These are phyloP conservation scores for Strigamia crassipes DNA, from an alignment of 2,888 invertebrate species.

Conservation along the genomic window DNA sequence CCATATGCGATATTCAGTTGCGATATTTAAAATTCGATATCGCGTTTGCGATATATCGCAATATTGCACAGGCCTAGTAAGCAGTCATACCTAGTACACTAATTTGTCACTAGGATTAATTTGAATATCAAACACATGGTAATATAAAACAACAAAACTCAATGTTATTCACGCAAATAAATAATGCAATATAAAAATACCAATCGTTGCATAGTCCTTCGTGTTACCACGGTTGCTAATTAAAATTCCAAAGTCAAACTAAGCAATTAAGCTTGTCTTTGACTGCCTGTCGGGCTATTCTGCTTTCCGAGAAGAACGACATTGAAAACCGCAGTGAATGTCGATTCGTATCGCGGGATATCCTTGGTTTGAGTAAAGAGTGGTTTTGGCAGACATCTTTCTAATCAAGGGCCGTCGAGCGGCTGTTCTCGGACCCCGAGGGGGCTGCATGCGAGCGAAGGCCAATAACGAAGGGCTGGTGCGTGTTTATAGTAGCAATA, in stretches of 20 bases:
- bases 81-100: too few relatives aligned
- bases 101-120: too few relatives aligned
- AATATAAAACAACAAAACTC: too few relatives aligned
- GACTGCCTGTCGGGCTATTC: background rate
- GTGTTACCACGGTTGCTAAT: background rate
- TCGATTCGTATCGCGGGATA: background rate
- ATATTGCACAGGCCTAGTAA: too few relatives aligned
- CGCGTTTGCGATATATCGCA: too few relatives aligned
- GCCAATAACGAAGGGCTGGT: slow-evolving; percentile 24
- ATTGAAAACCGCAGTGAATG: background rate
- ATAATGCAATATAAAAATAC: too few relatives aligned
- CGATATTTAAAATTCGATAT: too few relatives aligned
- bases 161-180: too few relatives aligned
- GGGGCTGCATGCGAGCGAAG: background rate
- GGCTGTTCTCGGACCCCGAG: slow-evolving; percentile 17
- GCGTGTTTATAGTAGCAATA: slow-evolving; percentile 24
- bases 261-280: background rate
- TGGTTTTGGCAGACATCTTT: background rate
- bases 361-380: slow-evolving; percentile 1
- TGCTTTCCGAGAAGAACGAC: background rate
- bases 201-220: too few relatives aligned
- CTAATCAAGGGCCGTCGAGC: slow-evolving; percentile 32
- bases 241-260: background rate
- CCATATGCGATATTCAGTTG: too few relatives aligned
- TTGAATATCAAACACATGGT: too few relatives aligned